A percentile compares a stretch with the other conserved stretches of the same genome.
Conservation (phyloP, 2,797 vertebrate species). For the Manis crassicaudata region DNA sequence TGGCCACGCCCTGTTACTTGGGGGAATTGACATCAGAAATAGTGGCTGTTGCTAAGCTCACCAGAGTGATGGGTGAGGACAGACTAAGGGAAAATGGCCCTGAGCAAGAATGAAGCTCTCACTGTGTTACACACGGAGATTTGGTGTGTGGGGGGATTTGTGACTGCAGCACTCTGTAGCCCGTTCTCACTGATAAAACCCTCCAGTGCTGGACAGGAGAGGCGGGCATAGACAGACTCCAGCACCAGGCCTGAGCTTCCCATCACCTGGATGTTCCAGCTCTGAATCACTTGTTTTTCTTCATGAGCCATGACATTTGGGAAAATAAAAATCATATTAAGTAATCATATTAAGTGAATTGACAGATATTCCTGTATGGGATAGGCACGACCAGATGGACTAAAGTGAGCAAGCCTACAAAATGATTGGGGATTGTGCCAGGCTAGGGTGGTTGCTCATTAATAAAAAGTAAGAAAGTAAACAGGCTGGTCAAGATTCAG, state of each 20-base stretch:
- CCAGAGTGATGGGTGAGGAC: too few species aligned
- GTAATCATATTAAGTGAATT: neutral
- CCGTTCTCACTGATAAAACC: neutral
- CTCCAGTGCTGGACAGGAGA: neutral
- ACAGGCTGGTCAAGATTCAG: neutral
- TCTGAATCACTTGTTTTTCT: conserved; percentile 40
- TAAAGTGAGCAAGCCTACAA: neutral
- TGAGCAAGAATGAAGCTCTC: conserved; percentile 8
- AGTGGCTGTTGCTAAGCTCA: neutral
- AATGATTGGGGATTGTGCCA: neutral
- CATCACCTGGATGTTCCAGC: neutral
- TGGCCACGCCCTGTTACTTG: neutral
- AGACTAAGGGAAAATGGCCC: neutral
- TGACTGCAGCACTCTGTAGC: neutral
- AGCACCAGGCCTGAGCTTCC: neutral
- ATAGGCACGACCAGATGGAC: neutral
- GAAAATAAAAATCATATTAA: conserved; percentile 33
- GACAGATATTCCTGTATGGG: conserved; percentile 27
- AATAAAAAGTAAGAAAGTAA: conserved; percentile 24
- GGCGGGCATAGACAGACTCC: neutral
- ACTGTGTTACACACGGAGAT: neutral
- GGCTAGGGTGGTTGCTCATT: neutral
- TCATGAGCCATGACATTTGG: conserved; percentile 21
- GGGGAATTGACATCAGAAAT: conserved; percentile 23
- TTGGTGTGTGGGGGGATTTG: neutral